Conservation (phyloP, 2,888 invertebrate genomes). For the Fragum fragum region DNA sequence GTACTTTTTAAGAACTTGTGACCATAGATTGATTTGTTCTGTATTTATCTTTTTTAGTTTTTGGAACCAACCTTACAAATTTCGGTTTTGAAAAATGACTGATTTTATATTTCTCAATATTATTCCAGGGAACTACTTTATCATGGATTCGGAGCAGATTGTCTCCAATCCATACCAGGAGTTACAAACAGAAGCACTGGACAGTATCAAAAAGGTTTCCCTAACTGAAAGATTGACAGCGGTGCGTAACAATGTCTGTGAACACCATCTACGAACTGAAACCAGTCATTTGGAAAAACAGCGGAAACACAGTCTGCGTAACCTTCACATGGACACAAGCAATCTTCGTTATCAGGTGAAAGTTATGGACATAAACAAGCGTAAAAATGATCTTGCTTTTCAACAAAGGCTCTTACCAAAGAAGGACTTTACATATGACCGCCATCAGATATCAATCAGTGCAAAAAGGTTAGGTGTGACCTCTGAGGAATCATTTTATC, state of each 20-base stretch:
- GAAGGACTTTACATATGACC: slow-evolving; percentile 80
- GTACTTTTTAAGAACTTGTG: too few species aligned
- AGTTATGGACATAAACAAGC: slow-evolving; percentile 79
- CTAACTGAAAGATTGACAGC: slow-evolving; percentile 80
- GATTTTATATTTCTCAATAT: too few species aligned
- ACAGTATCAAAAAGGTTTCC: slow-evolving; percentile 72
- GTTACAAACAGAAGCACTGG: slow-evolving; percentile 75
- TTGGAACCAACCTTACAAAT: too few species aligned
- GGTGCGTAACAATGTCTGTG: slow-evolving; percentile 83
- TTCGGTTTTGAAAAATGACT: too few species aligned
- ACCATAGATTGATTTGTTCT: too few species aligned
- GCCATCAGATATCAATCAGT: slow-evolving; percentile 73
- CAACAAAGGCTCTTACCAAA: slow-evolving; percentile 78
- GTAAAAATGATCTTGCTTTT: slow-evolving; percentile 77
- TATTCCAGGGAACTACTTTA: slow-evolving; percentile 83
- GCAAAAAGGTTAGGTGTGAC: slow-evolving; percentile 77
- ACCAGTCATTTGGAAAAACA: slow-evolving; percentile 74
- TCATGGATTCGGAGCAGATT: slow-evolving; percentile 83
- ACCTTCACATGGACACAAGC: slow-evolving; percentile 75
- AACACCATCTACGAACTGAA: slow-evolving; percentile 74
- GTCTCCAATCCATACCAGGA: slow-evolving; percentile 80
- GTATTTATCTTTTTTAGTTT: too few species aligned
- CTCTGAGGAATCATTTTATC: slow-evolving; percentile 74
- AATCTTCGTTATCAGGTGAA: slow-evolving; percentile 81
- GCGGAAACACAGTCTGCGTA: slow-evolving; percentile 69